Percentiles rank a stretch among this genome's conserved stretches.
phyloP scores from a whole-genome alignment of 2,888 invertebrate species.

The Sinelater perroti region DNA sequence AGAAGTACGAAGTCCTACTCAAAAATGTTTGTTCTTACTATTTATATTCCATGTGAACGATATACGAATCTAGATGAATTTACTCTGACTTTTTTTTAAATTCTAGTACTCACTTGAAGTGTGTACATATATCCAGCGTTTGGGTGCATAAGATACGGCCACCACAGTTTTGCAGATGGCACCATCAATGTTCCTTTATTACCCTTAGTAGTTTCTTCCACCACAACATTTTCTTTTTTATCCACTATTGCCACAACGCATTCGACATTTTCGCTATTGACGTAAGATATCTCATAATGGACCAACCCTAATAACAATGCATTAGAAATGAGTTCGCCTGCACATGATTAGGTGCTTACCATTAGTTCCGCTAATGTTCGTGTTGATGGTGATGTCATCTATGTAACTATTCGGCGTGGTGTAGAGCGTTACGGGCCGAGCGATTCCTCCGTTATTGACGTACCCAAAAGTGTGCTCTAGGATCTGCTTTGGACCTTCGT shows the following conservation, averaged over 20 bases:
- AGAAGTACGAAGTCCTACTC: too few species aligned
- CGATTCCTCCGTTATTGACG: slow-evolving; percentile 98
- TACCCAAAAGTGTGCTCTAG: slow-evolving; percentile 94
- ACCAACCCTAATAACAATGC: slow-evolving; percentile 63
- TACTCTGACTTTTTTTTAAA: too few species aligned
- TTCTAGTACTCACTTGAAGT: slow-evolving; percentile 69
- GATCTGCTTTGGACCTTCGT: slow-evolving; percentile 68
- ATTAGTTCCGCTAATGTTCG: slow-evolving; percentile 71
- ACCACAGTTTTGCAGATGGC: slow-evolving; percentile 84
- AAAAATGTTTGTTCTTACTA: too few species aligned
- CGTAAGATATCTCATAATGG: slow-evolving; percentile 66
- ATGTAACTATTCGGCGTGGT: slow-evolving; percentile 86
- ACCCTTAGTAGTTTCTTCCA: slow-evolving; percentile 61
- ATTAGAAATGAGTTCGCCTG: too few species aligned
- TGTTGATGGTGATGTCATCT: slow-evolving; percentile 84
- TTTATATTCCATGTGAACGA: too few species aligned
- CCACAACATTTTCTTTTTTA: slow-evolving; percentile 65
- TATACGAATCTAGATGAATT: too few species aligned
- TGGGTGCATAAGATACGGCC: slow-evolving; percentile 88
- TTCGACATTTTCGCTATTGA: slow-evolving; percentile 53
- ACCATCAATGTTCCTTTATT: slow-evolving; percentile 74
- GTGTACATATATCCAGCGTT: slow-evolving; percentile 88
- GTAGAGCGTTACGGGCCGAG: slow-evolving; percentile 89
- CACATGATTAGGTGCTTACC: slow-evolving; percentile 58
- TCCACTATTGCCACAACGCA: slow-evolving; percentile 55